A percentile compares a stretch with the other conserved stretches of the same genome.
Conservation (phyloP, 2,113 vertebrate genomes). For the Rhinolophus ferrumequinum region DNA sequence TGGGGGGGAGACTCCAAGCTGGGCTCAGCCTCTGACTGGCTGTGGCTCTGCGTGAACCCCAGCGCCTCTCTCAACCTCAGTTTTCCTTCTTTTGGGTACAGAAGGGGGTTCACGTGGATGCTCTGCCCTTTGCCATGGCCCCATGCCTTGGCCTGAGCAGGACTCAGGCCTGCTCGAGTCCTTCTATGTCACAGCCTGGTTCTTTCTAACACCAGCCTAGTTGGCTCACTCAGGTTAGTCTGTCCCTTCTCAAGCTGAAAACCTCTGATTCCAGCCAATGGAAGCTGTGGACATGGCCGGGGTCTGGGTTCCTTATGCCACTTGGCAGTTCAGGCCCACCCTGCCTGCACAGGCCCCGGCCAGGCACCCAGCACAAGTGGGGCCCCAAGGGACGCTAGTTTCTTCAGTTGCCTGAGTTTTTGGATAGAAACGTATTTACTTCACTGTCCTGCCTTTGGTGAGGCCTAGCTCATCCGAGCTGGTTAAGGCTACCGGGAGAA, state of each 20-base stretch:
- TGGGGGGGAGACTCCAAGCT: neutral
- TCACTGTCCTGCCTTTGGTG: neutral
- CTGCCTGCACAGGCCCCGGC: neutral
- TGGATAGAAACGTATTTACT: neutral
- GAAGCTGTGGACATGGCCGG: neutral
- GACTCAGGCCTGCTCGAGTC: neutral
- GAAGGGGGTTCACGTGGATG: neutral
- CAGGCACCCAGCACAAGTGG: neutral
- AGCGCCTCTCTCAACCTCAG: neutral
- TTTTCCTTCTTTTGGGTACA: neutral
- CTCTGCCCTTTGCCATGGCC: neutral
- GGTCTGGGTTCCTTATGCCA: neutral
- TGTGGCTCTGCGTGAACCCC: neutral
- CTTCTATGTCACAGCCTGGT: neutral
- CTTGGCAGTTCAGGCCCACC: neutral
- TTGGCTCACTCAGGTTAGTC: neutral
- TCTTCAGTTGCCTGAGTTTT: neutral
- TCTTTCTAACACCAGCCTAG: neutral
- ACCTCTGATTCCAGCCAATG: neutral
- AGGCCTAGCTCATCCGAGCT: neutral
- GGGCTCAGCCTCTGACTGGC: neutral
- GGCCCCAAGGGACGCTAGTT: neutral
- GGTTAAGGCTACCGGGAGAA: neutral
- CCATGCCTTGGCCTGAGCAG: no score
- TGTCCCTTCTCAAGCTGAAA: neutral